Base-by-base conservation (phyloP, 2,113 vertebrate genomes). In the Daphoenositta chrysoptera region DNA sequence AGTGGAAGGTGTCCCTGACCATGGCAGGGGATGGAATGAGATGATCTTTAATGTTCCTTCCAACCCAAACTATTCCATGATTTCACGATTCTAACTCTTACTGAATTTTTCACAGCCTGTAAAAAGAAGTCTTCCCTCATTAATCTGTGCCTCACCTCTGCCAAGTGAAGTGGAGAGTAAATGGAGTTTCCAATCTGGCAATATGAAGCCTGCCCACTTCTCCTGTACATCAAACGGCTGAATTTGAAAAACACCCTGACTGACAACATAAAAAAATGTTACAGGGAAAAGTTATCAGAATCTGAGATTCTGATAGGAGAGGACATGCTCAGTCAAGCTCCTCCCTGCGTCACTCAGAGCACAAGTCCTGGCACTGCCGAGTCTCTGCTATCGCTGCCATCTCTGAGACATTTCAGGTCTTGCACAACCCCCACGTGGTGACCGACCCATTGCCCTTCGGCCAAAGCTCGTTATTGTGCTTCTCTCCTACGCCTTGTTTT, bases 401-500 rank as follows among this genome's bases (percentile, higher is more conserved):
- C 75, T 24, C 58, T 71, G 44, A 90, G 66, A 42, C 39, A 3
- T 66, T 44, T 47, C 35, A 45, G 19, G 2, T 40, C 85, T 92
- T 92, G 58, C 93, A 70, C 71, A 92, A 73, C 7, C 28, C 64
- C 83, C 84, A 44, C 1, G 4, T 64, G 65, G 47, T 40, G 72
- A 83, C 69, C 2, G 0, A 63, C 37, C 44, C 8, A 1, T 15
- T 39, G 28, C 47, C 64, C 69, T 47, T n/a, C 3, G 48, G 82
- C 53, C 90, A 76, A 54, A 86, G 45, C 15, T 65, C 66, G 6
- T 91, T 18, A 9, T 5, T 72, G 20, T 0, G 2, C 66, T 79
- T 45, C 35, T 54, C 27, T 75, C 42, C 12, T 28, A 26, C 0
- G 0, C 18, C 10, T 61, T 28, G 13, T 44, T 66, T 50, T 1